Evolutionary conservation across 2,797 vertebrate species (phyloP).

Genomic region (Lindbergichthys nudifrons): DNA sequence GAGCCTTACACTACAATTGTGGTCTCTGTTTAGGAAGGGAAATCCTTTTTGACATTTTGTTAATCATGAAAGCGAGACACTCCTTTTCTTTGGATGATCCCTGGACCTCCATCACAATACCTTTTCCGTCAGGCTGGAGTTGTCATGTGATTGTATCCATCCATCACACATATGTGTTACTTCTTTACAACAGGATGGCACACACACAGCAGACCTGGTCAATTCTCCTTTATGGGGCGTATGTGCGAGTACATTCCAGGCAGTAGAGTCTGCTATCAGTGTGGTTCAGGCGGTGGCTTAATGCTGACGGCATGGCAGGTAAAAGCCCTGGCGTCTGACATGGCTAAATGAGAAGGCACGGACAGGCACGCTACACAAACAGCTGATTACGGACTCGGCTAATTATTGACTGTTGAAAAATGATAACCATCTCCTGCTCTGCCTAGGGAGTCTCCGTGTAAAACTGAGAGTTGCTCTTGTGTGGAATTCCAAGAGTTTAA

Average conservation of each 20-base stretch:
- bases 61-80: constrained; percentile 81
- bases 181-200: constrained; percentile 61
- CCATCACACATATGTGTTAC: constrained; percentile 72
- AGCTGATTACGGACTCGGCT: constrained; percentile 74
- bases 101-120: constrained; percentile 80
- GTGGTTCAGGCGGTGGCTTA: constrained; percentile 36
- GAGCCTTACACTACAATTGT: constrained; percentile 59
- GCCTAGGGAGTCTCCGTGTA: constrained; percentile 26
- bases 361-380: constrained; percentile 54
- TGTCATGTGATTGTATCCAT: constrained; percentile 78
- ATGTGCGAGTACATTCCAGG: constrained; percentile 55
- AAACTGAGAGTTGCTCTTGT: constrained; percentile 57
- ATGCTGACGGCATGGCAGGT: constrained; percentile 59
- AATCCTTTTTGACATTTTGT: constrained; percentile 78
- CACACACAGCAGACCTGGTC: constrained; percentile 34
- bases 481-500: constrained; percentile 67
- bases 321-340: constrained; percentile 50
- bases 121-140: constrained; percentile 68
- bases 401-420: constrained; percentile 80
- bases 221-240: constrained; percentile 40
- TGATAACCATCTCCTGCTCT: constrained; percentile 60
- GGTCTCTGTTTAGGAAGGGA: constrained; percentile 83
- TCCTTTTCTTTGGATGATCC: constrained; percentile 77
- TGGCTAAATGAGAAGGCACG: constrained; percentile 68
- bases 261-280: constrained; percentile 33